Percentiles rank a stretch among this genome's conserved stretches.
These are phyloP conservation scores for Scaptomyza hsui DNA, from an alignment of 1,140 invertebrate genomes.

Conservation along the genomic window DNA sequence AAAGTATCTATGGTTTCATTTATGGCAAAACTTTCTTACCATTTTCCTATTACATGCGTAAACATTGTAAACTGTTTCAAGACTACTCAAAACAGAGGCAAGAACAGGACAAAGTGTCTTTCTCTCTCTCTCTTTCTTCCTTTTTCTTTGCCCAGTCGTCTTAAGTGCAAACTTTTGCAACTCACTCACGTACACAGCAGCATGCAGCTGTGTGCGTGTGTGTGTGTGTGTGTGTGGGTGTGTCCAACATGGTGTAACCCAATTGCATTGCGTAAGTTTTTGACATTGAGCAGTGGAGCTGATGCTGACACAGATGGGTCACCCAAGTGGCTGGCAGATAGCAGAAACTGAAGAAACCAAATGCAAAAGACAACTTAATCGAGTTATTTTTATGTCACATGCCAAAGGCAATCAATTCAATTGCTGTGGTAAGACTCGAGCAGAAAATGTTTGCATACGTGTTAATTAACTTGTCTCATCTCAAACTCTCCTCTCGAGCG, in stretches of 20 bases:
- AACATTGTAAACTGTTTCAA: slow-evolving; percentile 30
- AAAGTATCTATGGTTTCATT: slow-evolving; percentile 26
- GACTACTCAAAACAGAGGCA: slow-evolving; percentile 18
- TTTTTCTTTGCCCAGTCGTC: background rate
- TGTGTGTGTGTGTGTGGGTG: slow-evolving; percentile 31
- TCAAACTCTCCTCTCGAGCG: background rate
- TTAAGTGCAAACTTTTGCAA: slow-evolving; percentile 63
- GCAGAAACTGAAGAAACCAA: slow-evolving; percentile 26
- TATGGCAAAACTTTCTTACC: slow-evolving; percentile 49
- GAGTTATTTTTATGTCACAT: slow-evolving; percentile 45
- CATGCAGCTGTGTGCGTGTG: slow-evolving; percentile 15
- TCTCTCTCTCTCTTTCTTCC: background rate
- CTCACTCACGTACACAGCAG: slow-evolving; percentile 59
- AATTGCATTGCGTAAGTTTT: slow-evolving; percentile 66
- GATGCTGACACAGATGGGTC: slow-evolving; percentile 10
- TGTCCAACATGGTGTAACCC: slow-evolving; percentile 47
- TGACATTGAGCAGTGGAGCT: slow-evolving; percentile 34
- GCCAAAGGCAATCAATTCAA: slow-evolving; percentile 20
- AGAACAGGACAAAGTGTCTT: slow-evolving; percentile 29
- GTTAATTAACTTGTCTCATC: slow-evolving; percentile 61
- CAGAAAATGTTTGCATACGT: slow-evolving; percentile 29
- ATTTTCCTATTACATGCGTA: slow-evolving; percentile 58
- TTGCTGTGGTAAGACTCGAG: background rate
- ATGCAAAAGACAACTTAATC: slow-evolving; percentile 43
- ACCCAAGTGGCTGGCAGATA: slow-evolving; percentile 14